phyloP scores from a whole-genome alignment of 2,888 invertebrate genomes.

The Anorthoa munda region DNA sequence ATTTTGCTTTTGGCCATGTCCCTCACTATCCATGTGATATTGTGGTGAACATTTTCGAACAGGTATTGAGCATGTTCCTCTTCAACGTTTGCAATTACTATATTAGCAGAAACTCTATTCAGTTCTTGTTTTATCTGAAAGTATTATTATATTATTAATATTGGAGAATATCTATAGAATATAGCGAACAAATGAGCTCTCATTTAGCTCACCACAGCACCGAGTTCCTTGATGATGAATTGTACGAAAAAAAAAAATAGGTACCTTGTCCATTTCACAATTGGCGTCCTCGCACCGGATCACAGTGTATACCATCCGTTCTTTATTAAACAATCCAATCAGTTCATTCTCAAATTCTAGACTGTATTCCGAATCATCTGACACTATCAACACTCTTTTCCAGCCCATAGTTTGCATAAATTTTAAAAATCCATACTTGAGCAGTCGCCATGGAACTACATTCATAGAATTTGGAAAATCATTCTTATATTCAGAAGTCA shows the following conservation, averaged over 20 bases:
- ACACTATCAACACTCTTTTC: conserved; percentile 71
- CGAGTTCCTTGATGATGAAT: not conserved
- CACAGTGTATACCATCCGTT: conserved; percentile 56
- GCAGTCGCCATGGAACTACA: conserved; percentile 25
- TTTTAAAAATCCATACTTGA: conserved; percentile 49
- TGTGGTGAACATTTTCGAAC: not conserved
- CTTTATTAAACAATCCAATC: conserved; percentile 51
- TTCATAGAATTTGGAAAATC: conserved; percentile 50
- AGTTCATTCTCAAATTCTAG: conserved; percentile 65
- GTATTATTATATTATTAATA: not conserved
- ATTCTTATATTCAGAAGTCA: conserved; percentile 3
- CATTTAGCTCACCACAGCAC: not conserved
- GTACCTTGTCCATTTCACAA: conserved; percentile 60
- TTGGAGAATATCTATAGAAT: not conserved
- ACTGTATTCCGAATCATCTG: conserved; percentile 70
- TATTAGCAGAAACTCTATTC: conserved; percentile 40
- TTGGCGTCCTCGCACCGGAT: conserved; percentile 44
- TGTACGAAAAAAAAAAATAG: no score
- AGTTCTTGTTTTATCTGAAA: conserved; percentile 15
- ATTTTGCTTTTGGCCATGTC: not conserved
- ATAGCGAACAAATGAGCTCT: not conserved
- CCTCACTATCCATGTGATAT: conserved; percentile 14
- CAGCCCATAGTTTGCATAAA: conserved; percentile 64
- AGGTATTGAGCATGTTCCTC: conserved; percentile 45
- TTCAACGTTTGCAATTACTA: conserved; percentile 74